Conservation (phyloP, 2,113 vertebrate species). For the Mus spicilegus region DNA sequence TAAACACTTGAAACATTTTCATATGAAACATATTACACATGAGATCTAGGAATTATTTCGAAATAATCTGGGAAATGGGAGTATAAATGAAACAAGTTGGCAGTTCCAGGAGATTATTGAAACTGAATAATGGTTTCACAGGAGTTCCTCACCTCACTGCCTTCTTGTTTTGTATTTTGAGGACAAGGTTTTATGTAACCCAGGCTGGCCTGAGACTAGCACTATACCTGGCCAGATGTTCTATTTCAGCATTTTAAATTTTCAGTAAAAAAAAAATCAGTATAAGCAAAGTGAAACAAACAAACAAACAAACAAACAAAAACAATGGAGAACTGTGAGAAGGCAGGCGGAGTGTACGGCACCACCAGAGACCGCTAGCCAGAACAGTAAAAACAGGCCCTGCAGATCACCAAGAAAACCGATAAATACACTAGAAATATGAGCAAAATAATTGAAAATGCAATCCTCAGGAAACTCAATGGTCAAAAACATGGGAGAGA, state of each 20-base stretch:
- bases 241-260: background rate
- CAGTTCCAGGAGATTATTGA: background rate
- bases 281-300: background rate
- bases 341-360: background rate
- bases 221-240: background rate
- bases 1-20: background rate
- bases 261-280: background rate
- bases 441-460: background rate
- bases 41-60: background rate
- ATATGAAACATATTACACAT: background rate
- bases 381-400: background rate
- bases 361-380: background rate
- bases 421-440: background rate
- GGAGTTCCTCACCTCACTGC: background rate
- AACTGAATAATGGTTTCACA: background rate
- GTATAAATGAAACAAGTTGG: background rate
- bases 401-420: background rate
- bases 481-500: background rate
- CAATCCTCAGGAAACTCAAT: background rate
- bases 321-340: background rate
- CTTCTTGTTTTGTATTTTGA: background rate
- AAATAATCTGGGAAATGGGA: background rate
- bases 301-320: too few relatives aligned
- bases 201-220: background rate
- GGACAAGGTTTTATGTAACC: too few relatives aligned